Base-by-base conservation (phyloP, 2,113 vertebrate species). In the Esox niger region DNA sequence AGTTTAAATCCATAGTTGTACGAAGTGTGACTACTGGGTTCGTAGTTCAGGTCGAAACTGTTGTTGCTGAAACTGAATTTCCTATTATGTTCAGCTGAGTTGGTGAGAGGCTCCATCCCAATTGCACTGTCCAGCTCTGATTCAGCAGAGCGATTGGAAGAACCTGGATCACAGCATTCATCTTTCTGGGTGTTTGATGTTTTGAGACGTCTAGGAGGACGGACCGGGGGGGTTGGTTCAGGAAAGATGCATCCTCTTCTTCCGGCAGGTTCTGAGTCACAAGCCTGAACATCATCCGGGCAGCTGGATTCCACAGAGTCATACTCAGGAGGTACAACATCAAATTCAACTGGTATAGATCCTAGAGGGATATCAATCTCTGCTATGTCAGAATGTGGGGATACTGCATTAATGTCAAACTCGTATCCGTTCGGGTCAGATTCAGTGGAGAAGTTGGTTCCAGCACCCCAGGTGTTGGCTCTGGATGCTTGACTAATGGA, bases 1-100 rank as follows among this genome's bases (percentile, higher is more conserved):
- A 90, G 84, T 75, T 90, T 90, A n/a, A 90, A 90, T 9, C 88
- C 88, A 2, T 90, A 90, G 10, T 87, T 87, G 60, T 90, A 90
- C 58, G 79, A 90, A 64, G 87, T 20, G 4, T 84, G 85, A 66
- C 76, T 76, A 13, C 49, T 64, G 9, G 64, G 32, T 68, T 82
- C 78, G 59, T 80, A 88, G 76, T 62, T 79, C 25, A 87, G 15
- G 6, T 87, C 85, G 69, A 81, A 84, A 67, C 69, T 75, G 4
- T 57, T 57, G 3, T 25, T 57, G 23, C 55, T 27, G 13, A 57
- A 57, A 25, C 55, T 57, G 55, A 76, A 30, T 7, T 83, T 75
- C 47, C 10, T 66, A 15, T 69, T 69, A 26, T 79, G 61, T 32
- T 76, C 66, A 43, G 38, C 38, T 1, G 61, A 79, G 31, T 77